Evolutionary conservation across 2,888 invertebrate genomes (phyloP), one percentile per base, ranked within the genome.

Genomic region (Lasioglossum morio): DNA sequence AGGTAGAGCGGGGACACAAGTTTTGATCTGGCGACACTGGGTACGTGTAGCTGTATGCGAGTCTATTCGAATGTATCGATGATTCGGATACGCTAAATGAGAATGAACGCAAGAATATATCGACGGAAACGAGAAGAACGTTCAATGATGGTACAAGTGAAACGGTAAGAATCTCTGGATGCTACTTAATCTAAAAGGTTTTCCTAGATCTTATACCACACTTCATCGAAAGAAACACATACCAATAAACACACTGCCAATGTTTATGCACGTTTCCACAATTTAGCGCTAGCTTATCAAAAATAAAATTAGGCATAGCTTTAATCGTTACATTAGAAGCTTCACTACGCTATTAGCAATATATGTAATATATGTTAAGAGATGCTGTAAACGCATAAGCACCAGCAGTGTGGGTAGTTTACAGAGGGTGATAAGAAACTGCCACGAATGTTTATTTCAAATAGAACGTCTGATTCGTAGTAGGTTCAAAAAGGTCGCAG

Each of bases 401-500:
- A 34, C 19, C 63, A 34, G 63, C 19, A 19, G 34, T 16, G 63
- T 8, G 63, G 19, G 30, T 14, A 63, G 16, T 27, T 30, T 63
- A 30, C 63, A 63, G 30, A 63, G 30, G 30, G 19, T 63, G 63
- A 19, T 19, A 8, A 63, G 63, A 63, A 19, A 63, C 63, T 63
- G 63, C 19, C 30, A 34, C 63, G 34, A 63, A 63, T 30, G 14
- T 63, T 63, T 30, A 19, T 63, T 63, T 16, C 16, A 30, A 63
- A 63, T 30, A 63, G 63, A 63, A 63, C 30, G 30, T 7, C 63
- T 7, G 30, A 63, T 63, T 63, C 63, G 30, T 63, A 8, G n/a
- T 78, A 63, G 63, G 63, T 63, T 19, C 63, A 63, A 30, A 63
- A 63, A 63, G 63, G 30, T 63, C 30, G 34, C 63, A 63, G 63